Base-by-base conservation (phyloP, 2,113 vertebrate genomes). In the Periophthalmodon schlosseri region DNA sequence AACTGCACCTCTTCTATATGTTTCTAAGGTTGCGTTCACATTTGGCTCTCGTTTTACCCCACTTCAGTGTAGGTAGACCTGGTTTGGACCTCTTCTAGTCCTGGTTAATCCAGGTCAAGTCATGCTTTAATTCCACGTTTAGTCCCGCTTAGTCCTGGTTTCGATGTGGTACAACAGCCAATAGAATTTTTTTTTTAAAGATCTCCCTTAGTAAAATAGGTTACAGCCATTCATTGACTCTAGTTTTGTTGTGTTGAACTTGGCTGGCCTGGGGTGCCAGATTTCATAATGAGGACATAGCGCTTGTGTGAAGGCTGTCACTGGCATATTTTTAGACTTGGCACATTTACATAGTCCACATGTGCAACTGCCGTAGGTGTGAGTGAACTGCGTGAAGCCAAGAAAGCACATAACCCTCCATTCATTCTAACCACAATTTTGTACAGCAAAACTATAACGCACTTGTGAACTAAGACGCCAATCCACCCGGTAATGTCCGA, bases 321-420 rank as follows among this genome's bases (percentile, higher is more conserved):
- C 34, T 12, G 63, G 34, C 5, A n/a, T 65, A 65, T 65, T 65
- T 64, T 65, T 44, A 65, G 34, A 65, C 63, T 39, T 44, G 18
- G 34, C 34, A 44, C 63, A 65, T 65, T 65, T 65, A 44, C 34
- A 65, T 65, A 39, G 63, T 44, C 63, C 63, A 65, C 63, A 65
- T 65, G 63, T 65, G 20, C 63, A 39, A 18, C 36, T 39, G 36
- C 18, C n/a, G 4, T 44, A 65, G 63, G 63, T 65, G 63, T 13
- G 16, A 36, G 34, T 13, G 36, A 65, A 20, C 16, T 36, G 18
- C 5, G 18, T n/a, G 10, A 39, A 65, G 63, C 63, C 63, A 65
- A 39, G 0, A 65, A 10, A 39, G 9, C 63, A 11, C 9, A 39
- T 20, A 65, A n/a, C n/a, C 9, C 10, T 34, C 57, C 15, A 15